Percentiles rank a stretch among this genome's conserved stretches.
Conservation (phyloP, 2,797 vertebrate species). For the Microcaecilia unicolor region DNA sequence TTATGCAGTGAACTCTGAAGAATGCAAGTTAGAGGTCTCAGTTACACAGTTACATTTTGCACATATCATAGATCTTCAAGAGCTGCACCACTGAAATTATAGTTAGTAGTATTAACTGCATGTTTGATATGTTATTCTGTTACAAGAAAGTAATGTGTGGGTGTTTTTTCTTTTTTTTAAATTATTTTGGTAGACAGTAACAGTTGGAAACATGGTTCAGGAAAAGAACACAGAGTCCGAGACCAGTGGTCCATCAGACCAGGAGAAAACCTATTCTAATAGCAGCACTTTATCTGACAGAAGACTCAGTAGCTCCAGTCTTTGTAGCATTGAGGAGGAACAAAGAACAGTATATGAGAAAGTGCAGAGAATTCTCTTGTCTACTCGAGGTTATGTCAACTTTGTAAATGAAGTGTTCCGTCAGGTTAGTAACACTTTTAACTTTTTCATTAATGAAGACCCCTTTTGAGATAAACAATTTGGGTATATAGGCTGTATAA, state of each 20-base stretch:
- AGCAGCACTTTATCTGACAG: constrained; percentile 84
- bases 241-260: constrained; percentile 44
- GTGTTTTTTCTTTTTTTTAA: too few relatives aligned
- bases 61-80: too few relatives aligned
- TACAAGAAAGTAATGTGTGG: too few relatives aligned
- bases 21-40: too few relatives aligned
- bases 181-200: constrained; percentile 54
- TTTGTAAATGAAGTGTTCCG: constrained; percentile 98
- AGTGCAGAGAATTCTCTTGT: constrained; percentile 87
- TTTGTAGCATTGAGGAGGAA: constrained; percentile 93
- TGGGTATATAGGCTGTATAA: too few relatives aligned
- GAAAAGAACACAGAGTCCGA: constrained; percentile 69
- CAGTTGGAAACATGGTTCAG: constrained; percentile 65
- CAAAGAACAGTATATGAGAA: constrained; percentile 81
- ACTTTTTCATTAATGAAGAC: too few relatives aligned
- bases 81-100: too few relatives aligned
- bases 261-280: constrained; percentile 79
- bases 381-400: constrained; percentile 89
- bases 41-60: too few relatives aligned
- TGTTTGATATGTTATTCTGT: too few relatives aligned
- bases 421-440: constrained; percentile 60
- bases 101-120: too few relatives aligned
- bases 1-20: too few relatives aligned
- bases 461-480: too few relatives aligned
- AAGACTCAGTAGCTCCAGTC: constrained; percentile 77